phyloP scores from a whole-genome alignment of 1,140 invertebrate species.

The Belonocnema kinseyi region DNA sequence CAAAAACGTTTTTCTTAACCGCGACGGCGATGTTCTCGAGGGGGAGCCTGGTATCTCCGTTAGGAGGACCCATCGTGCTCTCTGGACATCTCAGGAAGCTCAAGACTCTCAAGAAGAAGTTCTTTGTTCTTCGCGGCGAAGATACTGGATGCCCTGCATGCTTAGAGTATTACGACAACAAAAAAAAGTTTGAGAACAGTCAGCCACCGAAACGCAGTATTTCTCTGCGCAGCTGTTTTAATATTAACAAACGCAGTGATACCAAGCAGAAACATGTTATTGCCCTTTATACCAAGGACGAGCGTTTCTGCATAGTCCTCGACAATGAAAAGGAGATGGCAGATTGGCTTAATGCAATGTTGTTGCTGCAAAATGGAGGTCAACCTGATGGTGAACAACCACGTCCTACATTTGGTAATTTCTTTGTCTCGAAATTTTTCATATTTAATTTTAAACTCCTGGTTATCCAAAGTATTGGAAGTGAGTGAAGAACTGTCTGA shows the following conservation, averaged over 20 bases:
- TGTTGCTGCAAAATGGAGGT: constrained; percentile 85
- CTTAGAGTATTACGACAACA: constrained; percentile 94
- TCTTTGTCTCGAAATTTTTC: not conserved
- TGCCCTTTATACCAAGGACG: constrained; percentile 91
- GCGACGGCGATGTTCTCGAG: constrained; percentile 43
- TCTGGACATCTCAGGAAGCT: constrained; percentile 86
- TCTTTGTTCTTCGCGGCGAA: constrained; percentile 88
- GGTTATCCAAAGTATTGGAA: too few species aligned
- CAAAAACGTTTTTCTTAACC: constrained; percentile 51
- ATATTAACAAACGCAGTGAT: constrained; percentile 87
- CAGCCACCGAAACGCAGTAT: constrained; percentile 86
- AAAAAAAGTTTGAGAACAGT: constrained; percentile 89
- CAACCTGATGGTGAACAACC: constrained; percentile 79
- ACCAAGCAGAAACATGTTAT: constrained; percentile 91
- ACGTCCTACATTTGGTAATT: constrained; percentile 81
- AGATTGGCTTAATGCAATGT: constrained; percentile 87
- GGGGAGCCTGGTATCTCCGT: constrained; percentile 61
- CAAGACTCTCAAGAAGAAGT: constrained; percentile 93
- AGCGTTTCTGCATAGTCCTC: constrained; percentile 89
- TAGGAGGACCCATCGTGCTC: constrained; percentile 79
- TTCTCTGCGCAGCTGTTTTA: constrained; percentile 91
- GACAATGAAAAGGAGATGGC: constrained; percentile 88
- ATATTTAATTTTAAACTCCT: not conserved
- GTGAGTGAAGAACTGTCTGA: too few species aligned
- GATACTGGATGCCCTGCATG: constrained; percentile 83